Conservation (phyloP, 2,113 vertebrate genomes). For the Benitochromis conjunctus region DNA sequence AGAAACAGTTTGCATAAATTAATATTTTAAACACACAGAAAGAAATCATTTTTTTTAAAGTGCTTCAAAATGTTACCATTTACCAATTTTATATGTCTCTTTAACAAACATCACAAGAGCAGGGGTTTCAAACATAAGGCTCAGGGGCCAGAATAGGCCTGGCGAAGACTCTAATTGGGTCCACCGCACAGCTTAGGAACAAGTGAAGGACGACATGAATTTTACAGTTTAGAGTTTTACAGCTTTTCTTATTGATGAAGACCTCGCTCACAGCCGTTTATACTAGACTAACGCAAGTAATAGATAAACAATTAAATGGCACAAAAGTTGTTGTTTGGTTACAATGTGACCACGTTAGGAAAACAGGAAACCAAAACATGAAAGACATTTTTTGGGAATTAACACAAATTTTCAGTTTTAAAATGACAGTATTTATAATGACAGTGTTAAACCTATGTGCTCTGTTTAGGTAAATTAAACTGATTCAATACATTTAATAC, state of each 20-base stretch:
- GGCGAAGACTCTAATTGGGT: not conserved
- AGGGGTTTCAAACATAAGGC: not conserved
- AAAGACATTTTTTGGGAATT: not conserved
- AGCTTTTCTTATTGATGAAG: not conserved
- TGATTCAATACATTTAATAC: not conserved
- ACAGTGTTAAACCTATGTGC: no score
- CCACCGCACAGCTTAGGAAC: not conserved
- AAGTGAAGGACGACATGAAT: not conserved
- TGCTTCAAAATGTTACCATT: not conserved
- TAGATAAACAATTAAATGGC: not conserved
- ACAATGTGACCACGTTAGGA: not conserved
- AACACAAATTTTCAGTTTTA: not conserved
- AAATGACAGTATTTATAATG: not conserved
- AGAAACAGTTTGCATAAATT: not conserved
- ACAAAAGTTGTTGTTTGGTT: not conserved
- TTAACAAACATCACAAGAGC: not conserved
- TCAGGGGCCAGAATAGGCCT: not conserved
- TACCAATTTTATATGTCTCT: not conserved
- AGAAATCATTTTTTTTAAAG: not conserved
- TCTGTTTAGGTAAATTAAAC: not conserved
- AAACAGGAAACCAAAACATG: not conserved
- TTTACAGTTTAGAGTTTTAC: not conserved
- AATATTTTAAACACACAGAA: not conserved
- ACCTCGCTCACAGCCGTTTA: not conserved
- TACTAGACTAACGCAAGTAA: not conserved